Conservation (phyloP, 2,888 invertebrate genomes). For the Orchesella flavescens region DNA sequence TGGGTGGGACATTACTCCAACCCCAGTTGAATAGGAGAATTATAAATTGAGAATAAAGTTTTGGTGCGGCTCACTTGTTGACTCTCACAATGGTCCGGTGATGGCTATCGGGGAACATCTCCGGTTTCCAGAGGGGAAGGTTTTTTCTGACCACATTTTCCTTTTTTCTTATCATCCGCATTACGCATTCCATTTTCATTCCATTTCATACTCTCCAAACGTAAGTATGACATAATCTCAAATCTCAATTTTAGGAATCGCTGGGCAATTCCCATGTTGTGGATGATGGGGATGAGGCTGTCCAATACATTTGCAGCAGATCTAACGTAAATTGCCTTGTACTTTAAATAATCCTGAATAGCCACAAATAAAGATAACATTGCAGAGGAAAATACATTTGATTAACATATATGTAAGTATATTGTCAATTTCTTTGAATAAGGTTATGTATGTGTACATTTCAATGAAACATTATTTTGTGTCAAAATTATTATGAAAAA, state of each 20-base stretch:
- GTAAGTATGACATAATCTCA: slow-evolving; percentile 27
- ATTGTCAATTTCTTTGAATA: too few species aligned
- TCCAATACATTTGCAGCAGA: too few species aligned
- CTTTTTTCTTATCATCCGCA: slow-evolving; percentile 46
- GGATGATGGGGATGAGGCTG: too few species aligned
- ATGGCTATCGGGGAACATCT: slow-evolving; percentile 45
- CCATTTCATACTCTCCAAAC: background rate
- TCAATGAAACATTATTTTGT: too few species aligned
- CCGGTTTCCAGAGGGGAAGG: slow-evolving; percentile 39
- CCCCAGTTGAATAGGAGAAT: background rate
- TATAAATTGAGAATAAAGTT: background rate
- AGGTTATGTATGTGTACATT: too few species aligned
- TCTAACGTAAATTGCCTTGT: too few species aligned
- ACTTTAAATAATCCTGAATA: too few species aligned
- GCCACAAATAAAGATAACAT: too few species aligned
- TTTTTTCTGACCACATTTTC: slow-evolving; percentile 36
- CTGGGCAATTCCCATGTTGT: slow-evolving; percentile 9
- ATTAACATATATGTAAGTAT: too few species aligned
- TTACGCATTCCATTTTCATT: slow-evolving; percentile 47
- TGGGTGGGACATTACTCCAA: slow-evolving; percentile 56
- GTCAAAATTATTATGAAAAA: too few species aligned
- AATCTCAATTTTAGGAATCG: slow-evolving; percentile 20
- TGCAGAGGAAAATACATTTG: too few species aligned
- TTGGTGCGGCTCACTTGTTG: slow-evolving; percentile 52
- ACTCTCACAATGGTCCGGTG: slow-evolving; percentile 53